Conservation (phyloP, 2,113 vertebrate species). For the Chelonoidis abingdonii region DNA sequence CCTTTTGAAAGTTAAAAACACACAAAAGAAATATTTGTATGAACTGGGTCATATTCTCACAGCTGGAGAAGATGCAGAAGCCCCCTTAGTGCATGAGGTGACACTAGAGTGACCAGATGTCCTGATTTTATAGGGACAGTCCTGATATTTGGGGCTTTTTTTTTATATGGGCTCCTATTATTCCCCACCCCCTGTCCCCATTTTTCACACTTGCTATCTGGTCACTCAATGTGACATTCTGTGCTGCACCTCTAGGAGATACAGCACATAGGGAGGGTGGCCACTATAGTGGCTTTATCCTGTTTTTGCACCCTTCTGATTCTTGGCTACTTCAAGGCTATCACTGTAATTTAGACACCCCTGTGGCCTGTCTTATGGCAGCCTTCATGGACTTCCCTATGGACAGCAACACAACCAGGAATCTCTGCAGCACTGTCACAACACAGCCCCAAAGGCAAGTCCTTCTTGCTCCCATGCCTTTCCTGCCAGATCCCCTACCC, state of each 20-base stretch:
- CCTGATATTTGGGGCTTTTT: too few species aligned
- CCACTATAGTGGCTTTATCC: not conserved
- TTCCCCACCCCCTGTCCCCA: too few species aligned
- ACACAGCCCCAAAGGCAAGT: not conserved
- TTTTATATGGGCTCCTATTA: too few species aligned
- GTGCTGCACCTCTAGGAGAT: not conserved
- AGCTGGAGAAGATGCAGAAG: conserved; percentile 8
- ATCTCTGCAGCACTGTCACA: not conserved
- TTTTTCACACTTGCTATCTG: too few species aligned
- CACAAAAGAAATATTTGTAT: not conserved
- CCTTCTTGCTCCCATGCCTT: not conserved
- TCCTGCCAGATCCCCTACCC: not conserved
- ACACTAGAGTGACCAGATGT: not conserved
- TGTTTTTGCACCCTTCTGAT: not conserved
- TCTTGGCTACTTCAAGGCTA: not conserved
- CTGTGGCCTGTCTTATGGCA: not conserved
- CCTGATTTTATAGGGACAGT: too few species aligned
- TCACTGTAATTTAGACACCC: not conserved
- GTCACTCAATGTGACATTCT: not conserved
- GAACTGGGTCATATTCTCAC: not conserved
- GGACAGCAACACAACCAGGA: not conserved
- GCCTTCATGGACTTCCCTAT: not conserved
- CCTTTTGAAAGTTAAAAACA: conserved; percentile 73
- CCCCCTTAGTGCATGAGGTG: not conserved
- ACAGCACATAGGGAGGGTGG: not conserved